Evolutionary conservation across 2,797 vertebrate genomes (phyloP).

Genomic region (Pempheris klunzingeri): DNA sequence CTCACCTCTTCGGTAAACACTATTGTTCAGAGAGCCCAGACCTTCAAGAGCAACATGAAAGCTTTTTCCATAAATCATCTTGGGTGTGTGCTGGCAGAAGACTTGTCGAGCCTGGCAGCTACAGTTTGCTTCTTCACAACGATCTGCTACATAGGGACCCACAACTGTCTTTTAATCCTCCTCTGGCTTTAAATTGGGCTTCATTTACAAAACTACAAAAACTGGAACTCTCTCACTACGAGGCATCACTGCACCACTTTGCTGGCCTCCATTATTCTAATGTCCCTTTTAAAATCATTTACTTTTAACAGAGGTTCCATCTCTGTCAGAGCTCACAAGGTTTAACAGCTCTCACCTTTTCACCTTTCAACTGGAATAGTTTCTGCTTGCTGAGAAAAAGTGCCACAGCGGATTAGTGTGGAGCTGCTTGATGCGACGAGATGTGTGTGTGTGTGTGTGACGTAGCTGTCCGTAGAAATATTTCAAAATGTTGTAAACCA

Average conservation of each 20-base stretch:
- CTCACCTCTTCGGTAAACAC: too few relatives aligned
- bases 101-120: slow-evolving; percentile 10
- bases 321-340: not conserved
- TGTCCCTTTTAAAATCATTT: not conserved
- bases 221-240: too few relatives aligned
- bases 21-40: not conserved
- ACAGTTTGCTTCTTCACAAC: slow-evolving; percentile 11
- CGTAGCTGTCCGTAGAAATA: slow-evolving; percentile 15
- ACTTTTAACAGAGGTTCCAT: not conserved
- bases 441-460: too few relatives aligned
- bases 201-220: too few relatives aligned
- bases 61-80: slow-evolving; percentile 4
- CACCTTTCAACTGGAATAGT: not conserved
- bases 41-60: not conserved
- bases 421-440: slow-evolving; percentile 2
- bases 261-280: not conserved
- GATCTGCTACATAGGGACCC: slow-evolving; percentile 11
- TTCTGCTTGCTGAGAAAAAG: not conserved
- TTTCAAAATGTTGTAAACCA: slow-evolving; percentile 16
- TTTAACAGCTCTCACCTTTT: not conserved
- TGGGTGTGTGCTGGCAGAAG: slow-evolving; percentile 6
- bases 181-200: slow-evolving; percentile 9
- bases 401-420: not conserved
- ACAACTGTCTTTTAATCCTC: slow-evolving; percentile 1
- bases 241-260: too few relatives aligned